Evolutionary conservation across 2,888 invertebrate genomes (phyloP).

Genomic region (Mantis religiosa): DNA sequence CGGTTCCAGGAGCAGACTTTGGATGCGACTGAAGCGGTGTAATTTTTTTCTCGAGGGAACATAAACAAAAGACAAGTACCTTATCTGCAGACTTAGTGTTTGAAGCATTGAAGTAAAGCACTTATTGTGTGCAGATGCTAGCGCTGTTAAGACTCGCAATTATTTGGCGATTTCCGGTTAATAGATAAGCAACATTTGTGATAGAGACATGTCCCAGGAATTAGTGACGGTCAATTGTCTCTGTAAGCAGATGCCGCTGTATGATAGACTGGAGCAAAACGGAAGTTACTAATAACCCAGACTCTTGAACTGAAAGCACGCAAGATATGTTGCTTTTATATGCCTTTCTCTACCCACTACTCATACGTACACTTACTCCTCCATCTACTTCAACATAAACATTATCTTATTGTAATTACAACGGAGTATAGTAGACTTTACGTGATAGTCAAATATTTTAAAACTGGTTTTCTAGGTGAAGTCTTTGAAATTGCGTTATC

Average conservation of each 20-base stretch:
- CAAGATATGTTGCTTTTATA: no score
- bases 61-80: not conserved
- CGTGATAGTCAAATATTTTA: no score
- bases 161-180: not conserved
- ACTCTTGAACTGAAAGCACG: no score
- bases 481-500: no score
- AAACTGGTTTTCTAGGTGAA: no score
- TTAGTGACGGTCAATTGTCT: not conserved
- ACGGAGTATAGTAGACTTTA: no score
- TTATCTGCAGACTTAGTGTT: not conserved
- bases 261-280: not conserved
- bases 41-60: not conserved
- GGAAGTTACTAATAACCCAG: not conserved
- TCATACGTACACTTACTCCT: no score
- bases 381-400: no score
- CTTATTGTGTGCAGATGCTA: not conserved
- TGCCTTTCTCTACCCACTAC: no score
- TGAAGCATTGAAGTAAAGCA: not conserved
- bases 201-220: not conserved
- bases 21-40: no score
- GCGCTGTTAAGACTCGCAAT: not conserved
- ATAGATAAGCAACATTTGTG: not conserved
- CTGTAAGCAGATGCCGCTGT: not conserved
- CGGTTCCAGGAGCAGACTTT: no score
- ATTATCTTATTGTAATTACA: no score